Conservation (phyloP, 2,888 invertebrate species). For the Apodemia zela region DNA sequence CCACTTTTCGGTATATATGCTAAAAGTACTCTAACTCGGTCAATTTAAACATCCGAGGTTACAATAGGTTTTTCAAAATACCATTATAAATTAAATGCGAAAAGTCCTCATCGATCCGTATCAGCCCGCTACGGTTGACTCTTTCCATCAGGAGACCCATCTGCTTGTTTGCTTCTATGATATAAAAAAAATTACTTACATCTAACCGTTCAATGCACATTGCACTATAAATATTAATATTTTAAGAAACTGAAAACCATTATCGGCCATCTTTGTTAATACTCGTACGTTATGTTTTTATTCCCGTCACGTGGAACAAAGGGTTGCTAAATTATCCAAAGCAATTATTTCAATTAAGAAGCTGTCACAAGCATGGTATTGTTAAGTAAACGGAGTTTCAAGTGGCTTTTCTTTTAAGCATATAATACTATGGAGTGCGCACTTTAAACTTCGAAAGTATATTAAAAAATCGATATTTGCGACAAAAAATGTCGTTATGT, state of each 20-base stretch:
- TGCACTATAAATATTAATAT: background rate
- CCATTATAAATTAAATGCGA: too few relatives aligned
- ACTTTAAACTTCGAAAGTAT: background rate
- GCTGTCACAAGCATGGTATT: conserved; percentile 23
- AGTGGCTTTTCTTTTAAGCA: conserved; percentile 10
- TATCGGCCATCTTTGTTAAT: conserved; percentile 10
- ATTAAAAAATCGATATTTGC: background rate
- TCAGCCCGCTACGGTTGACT: too few relatives aligned
- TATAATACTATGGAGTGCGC: background rate
- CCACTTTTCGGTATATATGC: too few relatives aligned
- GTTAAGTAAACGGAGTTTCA: conserved; percentile 17
- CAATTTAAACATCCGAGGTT: too few relatives aligned
- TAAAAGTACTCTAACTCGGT: too few relatives aligned
- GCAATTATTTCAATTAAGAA: conserved; percentile 27
- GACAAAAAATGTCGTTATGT: too few relatives aligned
- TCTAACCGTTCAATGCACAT: background rate
- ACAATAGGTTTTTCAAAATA: too few relatives aligned
- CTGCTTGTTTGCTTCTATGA: too few relatives aligned
- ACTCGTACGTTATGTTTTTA: conserved; percentile 20
- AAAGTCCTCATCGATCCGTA: too few relatives aligned
- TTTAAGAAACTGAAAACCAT: background rate
- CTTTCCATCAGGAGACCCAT: too few relatives aligned
- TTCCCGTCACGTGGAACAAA: conserved; percentile 16
- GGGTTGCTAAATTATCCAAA: conserved; percentile 18
- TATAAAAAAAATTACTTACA: too few relatives aligned